phyloP scores from a whole-genome alignment of 2,797 vertebrate species.

The Limosa lapponica region DNA sequence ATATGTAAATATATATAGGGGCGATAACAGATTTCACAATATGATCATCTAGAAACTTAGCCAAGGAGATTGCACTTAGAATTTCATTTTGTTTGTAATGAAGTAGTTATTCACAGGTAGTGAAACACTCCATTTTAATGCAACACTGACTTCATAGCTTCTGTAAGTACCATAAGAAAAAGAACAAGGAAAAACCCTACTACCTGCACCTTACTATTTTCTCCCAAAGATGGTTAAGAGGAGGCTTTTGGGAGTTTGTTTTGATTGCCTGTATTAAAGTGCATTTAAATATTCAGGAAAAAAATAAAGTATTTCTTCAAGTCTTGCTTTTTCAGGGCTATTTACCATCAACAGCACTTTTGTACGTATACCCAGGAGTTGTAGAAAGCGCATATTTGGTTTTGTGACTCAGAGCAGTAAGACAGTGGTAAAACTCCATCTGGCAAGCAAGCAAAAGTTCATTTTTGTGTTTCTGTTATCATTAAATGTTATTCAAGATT shows the following conservation, averaged over 20 bases:
- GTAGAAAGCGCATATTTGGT: constrained; percentile 2
- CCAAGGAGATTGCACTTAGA: neutral
- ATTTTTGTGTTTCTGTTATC: constrained; percentile 51
- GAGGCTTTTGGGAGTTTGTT: neutral
- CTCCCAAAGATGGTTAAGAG: neutral
- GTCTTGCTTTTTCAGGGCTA: neutral
- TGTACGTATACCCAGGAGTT: neutral
- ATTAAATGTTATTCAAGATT: constrained; percentile 50
- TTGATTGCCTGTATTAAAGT: neutral
- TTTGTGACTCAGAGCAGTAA: constrained; percentile 25
- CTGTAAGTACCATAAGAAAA: neutral
- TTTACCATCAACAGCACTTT: neutral
- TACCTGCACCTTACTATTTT: neutral
- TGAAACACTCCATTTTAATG: neutral
- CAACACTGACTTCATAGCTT: neutral
- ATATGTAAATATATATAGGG: neutral
- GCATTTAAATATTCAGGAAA: neutral
- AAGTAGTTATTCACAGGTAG: neutral
- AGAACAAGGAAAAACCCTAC: rapidly evolving
- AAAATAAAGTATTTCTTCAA: neutral
- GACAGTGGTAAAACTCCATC: constrained; percentile 55
- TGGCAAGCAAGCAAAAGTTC: constrained; percentile 19
- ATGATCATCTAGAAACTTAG: neutral
- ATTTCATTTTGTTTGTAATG: neutral
- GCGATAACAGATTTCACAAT: neutral